These are phyloP conservation scores for Drosophila willistoni DNA, from an alignment of 1,140 invertebrate genomes.

Conservation along the genomic window DNA sequence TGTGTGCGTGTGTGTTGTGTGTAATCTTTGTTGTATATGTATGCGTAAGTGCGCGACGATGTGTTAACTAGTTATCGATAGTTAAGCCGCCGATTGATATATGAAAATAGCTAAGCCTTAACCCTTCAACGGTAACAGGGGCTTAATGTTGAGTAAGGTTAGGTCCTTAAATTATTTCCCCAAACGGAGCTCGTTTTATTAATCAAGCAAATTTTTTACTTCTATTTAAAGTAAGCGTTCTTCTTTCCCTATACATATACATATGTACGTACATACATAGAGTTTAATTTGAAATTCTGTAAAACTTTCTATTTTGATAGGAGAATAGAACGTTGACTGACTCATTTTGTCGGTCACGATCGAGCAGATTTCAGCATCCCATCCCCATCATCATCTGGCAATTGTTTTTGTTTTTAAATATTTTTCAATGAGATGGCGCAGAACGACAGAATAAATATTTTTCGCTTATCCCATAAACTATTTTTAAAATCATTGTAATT, in stretches of 20 bases:
- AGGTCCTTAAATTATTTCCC: background rate
- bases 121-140: constrained; percentile 8
- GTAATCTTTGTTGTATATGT: constrained; percentile 19
- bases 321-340: constrained; percentile 2
- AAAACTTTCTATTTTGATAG: background rate
- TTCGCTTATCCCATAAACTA: background rate
- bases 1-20: constrained; percentile 19
- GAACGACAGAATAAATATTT: constrained; percentile 1
- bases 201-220: too few species aligned
- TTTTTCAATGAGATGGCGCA: constrained; percentile 6
- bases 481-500: constrained; percentile 10
- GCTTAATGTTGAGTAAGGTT: background rate
- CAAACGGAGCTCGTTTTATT: too few species aligned
- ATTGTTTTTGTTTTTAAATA: constrained; percentile 8
- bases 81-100: constrained; percentile 45
- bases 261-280: background rate
- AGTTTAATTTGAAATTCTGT: background rate
- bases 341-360: background rate
- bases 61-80: constrained; percentile 68
- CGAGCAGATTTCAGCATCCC: background rate
- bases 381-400: constrained; percentile 1
- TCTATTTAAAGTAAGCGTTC: too few species aligned
- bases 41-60: constrained; percentile 36
- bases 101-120: constrained; percentile 25
- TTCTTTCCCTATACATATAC: background rate